Evolutionary conservation across 2,797 vertebrate species (phyloP), one percentile per base, ranked within the genome.

Genomic region (Decapterus maruadsi): DNA sequence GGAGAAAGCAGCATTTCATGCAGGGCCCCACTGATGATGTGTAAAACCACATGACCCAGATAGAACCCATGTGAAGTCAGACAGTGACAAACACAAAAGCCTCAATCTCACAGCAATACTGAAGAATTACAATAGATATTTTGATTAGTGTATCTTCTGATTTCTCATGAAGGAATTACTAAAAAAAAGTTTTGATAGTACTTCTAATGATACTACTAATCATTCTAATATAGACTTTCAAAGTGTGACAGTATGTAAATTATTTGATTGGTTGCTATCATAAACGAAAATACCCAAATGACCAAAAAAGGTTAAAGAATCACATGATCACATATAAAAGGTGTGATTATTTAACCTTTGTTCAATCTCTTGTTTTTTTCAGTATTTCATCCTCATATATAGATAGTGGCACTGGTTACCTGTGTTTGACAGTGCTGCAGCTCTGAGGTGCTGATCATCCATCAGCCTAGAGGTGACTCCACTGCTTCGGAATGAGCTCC

Each of bases 401-500:
- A 13, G 6, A 20, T 31, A 22, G n/a, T 1, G 43, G 29, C 9
- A 10, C 34, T 26, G 72, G 58, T 19, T 76, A 93, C 93, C 93
- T 14, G 74, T n/a, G 75, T 63, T 87, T 53, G 89, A 67, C 26
- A 83, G 66, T 0, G 65, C 57, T 8, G 81, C 4, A 14, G 78
- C 77, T 75, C 82, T 81, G 29, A 59, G 59, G 2, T 82, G 82
- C 54, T 81, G 82, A 67, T 93, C 92, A 45, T 93, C 93, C 0
- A 61, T 26, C 63, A 74, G 87, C 48, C 84, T 85, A 17, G 26
- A 19, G 7, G 70, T 77, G 45, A 82, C 92, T 74, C 79, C 90
- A 1, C 66, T 43, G 65, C 73, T 94, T 56, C 88, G 83, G 16
- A 87, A 81, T 0, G 90, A 94, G 57, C 94, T 94, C 88, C 96